phyloP scores from a whole-genome alignment of 2,113 vertebrate species.

The Oxyruncus cristatus region DNA sequence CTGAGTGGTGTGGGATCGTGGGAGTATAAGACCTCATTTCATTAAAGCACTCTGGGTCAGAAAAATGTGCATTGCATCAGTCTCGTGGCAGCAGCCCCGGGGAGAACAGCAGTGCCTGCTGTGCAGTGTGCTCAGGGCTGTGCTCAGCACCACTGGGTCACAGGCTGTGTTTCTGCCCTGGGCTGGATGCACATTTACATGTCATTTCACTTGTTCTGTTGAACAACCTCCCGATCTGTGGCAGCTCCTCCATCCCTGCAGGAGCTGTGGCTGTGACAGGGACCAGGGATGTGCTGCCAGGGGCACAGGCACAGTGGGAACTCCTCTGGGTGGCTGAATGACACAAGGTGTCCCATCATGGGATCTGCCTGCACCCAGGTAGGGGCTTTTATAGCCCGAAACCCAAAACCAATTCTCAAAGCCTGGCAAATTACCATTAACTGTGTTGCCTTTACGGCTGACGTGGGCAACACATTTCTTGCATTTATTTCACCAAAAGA shows the following conservation, averaged over 20 bases:
- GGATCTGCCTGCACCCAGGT: not conserved
- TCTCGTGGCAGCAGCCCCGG: not conserved
- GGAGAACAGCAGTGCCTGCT: not conserved
- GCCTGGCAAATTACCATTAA: not conserved
- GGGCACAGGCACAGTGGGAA: not conserved
- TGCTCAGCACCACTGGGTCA: not conserved
- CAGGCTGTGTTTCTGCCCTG: not conserved
- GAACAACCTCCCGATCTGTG: not conserved
- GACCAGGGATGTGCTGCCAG: not conserved
- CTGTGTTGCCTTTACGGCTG: not conserved
- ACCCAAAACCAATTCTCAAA: not conserved
- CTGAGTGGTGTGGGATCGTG: fast-evolving
- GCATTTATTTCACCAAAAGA: not conserved
- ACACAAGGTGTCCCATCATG: not conserved
- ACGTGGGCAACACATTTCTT: not conserved
- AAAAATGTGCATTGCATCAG: not conserved
- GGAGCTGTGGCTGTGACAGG: not conserved
- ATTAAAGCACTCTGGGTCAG: not conserved
- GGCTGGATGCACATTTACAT: not conserved
- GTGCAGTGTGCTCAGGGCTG: not conserved
- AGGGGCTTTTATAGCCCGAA: not conserved
- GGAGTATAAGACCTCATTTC: not conserved
- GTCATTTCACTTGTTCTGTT: fast-evolving
- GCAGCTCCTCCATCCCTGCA: not conserved
- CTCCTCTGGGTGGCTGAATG: not conserved